Percentiles rank a stretch among this genome's conserved stretches.
phyloP scores from a whole-genome alignment of 2,888 invertebrate species.

The Thumatha senex region DNA sequence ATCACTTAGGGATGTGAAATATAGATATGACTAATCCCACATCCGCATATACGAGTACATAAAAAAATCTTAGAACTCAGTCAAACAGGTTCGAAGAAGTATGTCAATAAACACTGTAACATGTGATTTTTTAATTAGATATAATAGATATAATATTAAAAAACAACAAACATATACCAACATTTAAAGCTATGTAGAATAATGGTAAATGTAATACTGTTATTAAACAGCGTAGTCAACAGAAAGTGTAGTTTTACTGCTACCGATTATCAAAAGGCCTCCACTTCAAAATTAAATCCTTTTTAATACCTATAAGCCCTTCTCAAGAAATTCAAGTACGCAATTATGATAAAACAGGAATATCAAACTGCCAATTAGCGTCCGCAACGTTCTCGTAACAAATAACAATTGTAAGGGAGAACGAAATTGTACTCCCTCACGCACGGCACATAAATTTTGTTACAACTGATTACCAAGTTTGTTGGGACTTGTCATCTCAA shows the following conservation, averaged over 20 bases:
- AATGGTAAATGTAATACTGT: no score
- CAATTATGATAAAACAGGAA: slow-evolving; percentile 39
- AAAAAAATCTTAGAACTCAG: no score
- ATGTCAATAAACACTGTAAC: no score
- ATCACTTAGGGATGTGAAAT: no score
- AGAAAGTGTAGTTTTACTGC: not conserved
- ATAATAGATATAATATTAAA: no score
- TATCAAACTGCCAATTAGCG: slow-evolving; percentile 40
- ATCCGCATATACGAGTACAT: no score
- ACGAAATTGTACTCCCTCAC: slow-evolving; percentile 54
- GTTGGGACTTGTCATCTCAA: slow-evolving; percentile 76
- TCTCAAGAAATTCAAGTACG: slow-evolving; percentile 31
- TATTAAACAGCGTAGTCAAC: no score
- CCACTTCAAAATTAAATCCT: slow-evolving; percentile 25
- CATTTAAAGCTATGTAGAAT: no score
- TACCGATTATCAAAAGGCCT: slow-evolving; percentile 23
- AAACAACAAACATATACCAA: no score
- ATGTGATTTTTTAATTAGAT: no score
- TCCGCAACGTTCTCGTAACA: slow-evolving; percentile 33
- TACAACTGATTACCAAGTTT: slow-evolving; percentile 80
- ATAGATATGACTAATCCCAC: no score
- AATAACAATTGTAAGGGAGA: slow-evolving; percentile 36
- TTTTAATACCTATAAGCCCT: slow-evolving; percentile 28
- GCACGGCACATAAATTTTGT: slow-evolving; percentile 76
- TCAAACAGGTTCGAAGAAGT: no score